These are phyloP conservation scores for Platycercus adscitus DNA, from an alignment of 2,113 vertebrate species.

Conservation along the genomic window DNA sequence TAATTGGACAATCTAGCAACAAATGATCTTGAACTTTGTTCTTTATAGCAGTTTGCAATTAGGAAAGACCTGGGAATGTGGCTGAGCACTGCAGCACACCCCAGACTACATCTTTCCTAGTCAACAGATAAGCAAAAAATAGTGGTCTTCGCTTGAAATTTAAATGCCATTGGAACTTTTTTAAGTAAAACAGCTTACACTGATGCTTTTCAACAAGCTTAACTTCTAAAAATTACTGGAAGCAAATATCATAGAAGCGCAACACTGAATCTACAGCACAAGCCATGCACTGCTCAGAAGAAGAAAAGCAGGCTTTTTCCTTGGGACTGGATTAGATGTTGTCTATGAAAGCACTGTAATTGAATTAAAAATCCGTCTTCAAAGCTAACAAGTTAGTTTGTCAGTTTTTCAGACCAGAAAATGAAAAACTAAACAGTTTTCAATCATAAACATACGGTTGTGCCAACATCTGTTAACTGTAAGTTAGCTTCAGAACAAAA, in stretches of 20 bases:
- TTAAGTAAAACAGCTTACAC: not conserved
- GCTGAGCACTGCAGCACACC: not conserved
- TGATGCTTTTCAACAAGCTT: not conserved
- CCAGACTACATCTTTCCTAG: not conserved
- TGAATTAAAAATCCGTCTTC: not conserved
- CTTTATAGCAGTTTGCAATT: not conserved
- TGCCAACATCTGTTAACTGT: not conserved
- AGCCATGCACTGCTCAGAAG: not conserved
- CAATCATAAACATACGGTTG: not conserved
- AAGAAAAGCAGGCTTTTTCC: not conserved
- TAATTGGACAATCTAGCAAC: not conserved
- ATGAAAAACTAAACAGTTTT: not conserved
- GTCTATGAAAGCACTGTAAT: not conserved
- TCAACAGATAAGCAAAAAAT: not conserved
- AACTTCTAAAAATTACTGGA: not conserved
- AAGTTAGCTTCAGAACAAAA: not conserved
- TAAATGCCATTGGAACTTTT: not conserved
- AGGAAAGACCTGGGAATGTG: not conserved
- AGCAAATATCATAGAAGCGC: not conserved
- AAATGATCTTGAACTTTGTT: not conserved
- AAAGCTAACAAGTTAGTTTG: not conserved
- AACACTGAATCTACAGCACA: not conserved
- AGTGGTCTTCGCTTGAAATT: not conserved
- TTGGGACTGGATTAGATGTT: not conserved
- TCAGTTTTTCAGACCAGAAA: not conserved